Base-by-base conservation (phyloP, 2,888 invertebrate genomes). In the Hymenopus coronatus region DNA sequence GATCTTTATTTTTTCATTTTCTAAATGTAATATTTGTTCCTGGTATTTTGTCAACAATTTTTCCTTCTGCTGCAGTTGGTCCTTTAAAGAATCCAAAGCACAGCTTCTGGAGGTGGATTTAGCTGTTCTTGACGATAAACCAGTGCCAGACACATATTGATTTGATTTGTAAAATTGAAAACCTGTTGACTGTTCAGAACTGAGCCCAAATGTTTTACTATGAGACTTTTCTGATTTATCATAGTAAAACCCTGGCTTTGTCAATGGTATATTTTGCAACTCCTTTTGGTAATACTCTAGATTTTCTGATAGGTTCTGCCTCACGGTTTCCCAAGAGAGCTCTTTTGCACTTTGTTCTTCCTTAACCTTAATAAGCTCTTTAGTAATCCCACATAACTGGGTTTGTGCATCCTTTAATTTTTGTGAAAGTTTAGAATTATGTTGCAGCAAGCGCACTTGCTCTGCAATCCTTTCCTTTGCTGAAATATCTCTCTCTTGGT, bases 321-420 rank as follows among this genome's bases (percentile, higher is more conserved):
- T 93, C 91, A 93, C 93, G 0, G 91, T 91, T 92, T 93, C 92
- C 93, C 93, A 93, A 33, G 91, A 90, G 20, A 92, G 91, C 90
- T 93, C 93, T 70, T 92, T 91, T 12, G 91, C 91, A 20, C 92
- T 91, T 70, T 92, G 92, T 88, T 92, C 92, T 89, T 92, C 92
- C 20, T 93, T 91, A 85, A 92, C 91, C 88, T 92, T 92, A 20
- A 93, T 91, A 89, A 93, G 92, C 88, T 93, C 93, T 90, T 92
- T 92, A 4, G 93, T 93, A 90, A 92, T 93, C 90, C 93, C 93
- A 91, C 93, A 93, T 89, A 93, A 91, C n/a, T 93, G 91, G 89
- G 93, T 93, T 90, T 93, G 93, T 6, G 93, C 92, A 91, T 93
- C 92, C 90, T 93, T 92, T 88, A 93, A 91, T 90, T 93, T 85